Evolutionary conservation across 2,113 vertebrate species (phyloP).

Genomic region (Neomonachus schauinslandi): DNA sequence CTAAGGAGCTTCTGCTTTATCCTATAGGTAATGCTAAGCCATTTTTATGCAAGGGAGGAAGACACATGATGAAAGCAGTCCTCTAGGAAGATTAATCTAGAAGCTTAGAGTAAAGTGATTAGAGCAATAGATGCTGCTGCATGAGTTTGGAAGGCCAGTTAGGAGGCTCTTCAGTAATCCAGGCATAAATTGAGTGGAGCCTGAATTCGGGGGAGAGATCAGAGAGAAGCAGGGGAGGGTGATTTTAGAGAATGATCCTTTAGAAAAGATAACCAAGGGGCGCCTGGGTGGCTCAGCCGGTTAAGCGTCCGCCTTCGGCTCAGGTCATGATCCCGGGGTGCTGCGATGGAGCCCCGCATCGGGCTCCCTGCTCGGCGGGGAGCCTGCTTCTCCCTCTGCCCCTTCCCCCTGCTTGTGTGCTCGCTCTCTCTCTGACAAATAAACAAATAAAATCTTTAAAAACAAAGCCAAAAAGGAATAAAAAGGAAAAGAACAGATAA

Average conservation of each 20-base stretch:
- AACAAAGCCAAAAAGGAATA: too few species aligned
- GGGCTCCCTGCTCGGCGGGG: too few species aligned
- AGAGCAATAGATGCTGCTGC: not conserved
- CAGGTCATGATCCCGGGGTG: too few species aligned
- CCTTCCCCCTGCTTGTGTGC: too few species aligned
- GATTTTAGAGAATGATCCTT: not conserved
- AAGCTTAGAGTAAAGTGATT: not conserved
- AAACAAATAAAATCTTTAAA: too few species aligned
- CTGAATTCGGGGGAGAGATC: not conserved
- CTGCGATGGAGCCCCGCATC: too few species aligned
- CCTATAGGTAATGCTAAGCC: not conserved
- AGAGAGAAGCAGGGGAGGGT: not conserved
- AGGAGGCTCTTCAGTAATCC: not conserved
- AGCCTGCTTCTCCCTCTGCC: too few species aligned
- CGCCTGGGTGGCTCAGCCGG: too few species aligned
- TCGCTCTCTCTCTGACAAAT: too few species aligned
- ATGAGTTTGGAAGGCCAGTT: not conserved
- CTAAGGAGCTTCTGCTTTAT: not conserved
- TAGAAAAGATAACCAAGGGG: not conserved
- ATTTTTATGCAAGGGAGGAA: not conserved
- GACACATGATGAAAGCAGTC: not conserved
- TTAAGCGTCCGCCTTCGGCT: too few species aligned
- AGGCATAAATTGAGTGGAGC: not conserved
- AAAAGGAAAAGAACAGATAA: not conserved
- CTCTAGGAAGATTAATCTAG: slow-evolving; percentile 20